Conservation (phyloP, 1,140 invertebrate genomes). For the Ceratosolen fusciceps region DNA sequence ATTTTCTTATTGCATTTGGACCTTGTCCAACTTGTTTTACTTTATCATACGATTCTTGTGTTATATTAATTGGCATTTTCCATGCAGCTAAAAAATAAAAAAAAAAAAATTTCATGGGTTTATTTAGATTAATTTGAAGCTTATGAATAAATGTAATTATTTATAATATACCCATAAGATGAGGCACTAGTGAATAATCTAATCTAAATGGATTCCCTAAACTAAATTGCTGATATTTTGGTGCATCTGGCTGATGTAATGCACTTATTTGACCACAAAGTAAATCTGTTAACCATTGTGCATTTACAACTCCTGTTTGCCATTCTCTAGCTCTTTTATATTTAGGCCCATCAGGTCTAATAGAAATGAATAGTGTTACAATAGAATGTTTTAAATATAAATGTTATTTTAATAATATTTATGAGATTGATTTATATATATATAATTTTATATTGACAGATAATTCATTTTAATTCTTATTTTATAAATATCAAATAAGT, state of each 20-base stretch:
- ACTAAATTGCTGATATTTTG: slow-evolving; percentile 91
- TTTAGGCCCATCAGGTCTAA: slow-evolving; percentile 87
- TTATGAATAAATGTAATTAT: background rate
- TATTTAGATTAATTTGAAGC: background rate
- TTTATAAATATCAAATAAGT: too few relatives aligned
- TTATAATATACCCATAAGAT: slow-evolving; percentile 85
- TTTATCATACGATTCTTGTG: slow-evolving; percentile 87
- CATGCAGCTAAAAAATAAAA: slow-evolving; percentile 80
- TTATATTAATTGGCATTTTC: slow-evolving; percentile 92
- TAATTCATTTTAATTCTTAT: too few relatives aligned
- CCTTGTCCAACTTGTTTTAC: slow-evolving; percentile 77
- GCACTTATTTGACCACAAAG: slow-evolving; percentile 90
- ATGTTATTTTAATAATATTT: background rate
- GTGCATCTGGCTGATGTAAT: slow-evolving; percentile 84
- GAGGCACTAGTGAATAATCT: slow-evolving; percentile 87
- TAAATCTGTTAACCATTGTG: slow-evolving; percentile 94
- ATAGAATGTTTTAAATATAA: background rate
- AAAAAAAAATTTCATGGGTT: background rate
- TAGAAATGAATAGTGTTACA: slow-evolving; percentile 45
- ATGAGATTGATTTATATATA: background rate
- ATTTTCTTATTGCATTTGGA: slow-evolving; percentile 68
- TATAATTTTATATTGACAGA: background rate
- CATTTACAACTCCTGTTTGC: slow-evolving; percentile 89
- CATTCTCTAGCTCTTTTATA: slow-evolving; percentile 92
- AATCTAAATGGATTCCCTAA: slow-evolving; percentile 86